Evolutionary conservation across 1,140 invertebrate genomes (phyloP), one percentile per base, ranked within the genome.

Genomic region (Cherax quadricarinatus): DNA sequence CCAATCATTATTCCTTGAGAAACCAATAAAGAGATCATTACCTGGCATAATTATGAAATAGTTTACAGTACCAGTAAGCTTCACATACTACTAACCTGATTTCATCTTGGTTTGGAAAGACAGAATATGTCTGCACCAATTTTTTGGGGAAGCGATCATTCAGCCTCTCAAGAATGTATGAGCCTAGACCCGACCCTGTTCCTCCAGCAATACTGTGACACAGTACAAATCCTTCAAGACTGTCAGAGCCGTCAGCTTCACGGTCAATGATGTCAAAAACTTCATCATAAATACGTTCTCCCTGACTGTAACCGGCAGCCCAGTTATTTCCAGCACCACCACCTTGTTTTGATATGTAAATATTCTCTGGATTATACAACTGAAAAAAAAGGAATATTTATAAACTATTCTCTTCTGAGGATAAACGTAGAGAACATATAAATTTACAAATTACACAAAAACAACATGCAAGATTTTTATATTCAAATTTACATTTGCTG

Each of bases 251-350:
- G 96, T 99, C 99, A 48, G 99, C 99, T 96, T 99, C 99, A 94
- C 99, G 96, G 95, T 99, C 99, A 89, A 99, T 98, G 88, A 99
- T 99, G 95, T 99, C 99, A 96, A 99, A 99, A 73, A 99, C 98
- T 96, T 99, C 98, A 95, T 99, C 99, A 95, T 98, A 97, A 0
- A 99, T 95, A 94, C 97, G 97, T 95, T 99, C 98, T 79, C 98
- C 98, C 95, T 98, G 97, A 93, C 97, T 97, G 95, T 98, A 99
- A 7, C 99, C 99, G 84, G 97, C 98, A 16, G 99, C 99, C 99
- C 99, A 99, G 95, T 99, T 99, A 95, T 99, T 99, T 86, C 99
- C 99, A 86, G 99, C 99, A 88, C 99, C 99, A 89, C 99, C 99
- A 66, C 62, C 62, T 95, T 99, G 97, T 96, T 99, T 99, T 0